Evolutionary conservation across 1,140 invertebrate genomes (phyloP).

Genomic region (Drosophila grimshawi): DNA sequence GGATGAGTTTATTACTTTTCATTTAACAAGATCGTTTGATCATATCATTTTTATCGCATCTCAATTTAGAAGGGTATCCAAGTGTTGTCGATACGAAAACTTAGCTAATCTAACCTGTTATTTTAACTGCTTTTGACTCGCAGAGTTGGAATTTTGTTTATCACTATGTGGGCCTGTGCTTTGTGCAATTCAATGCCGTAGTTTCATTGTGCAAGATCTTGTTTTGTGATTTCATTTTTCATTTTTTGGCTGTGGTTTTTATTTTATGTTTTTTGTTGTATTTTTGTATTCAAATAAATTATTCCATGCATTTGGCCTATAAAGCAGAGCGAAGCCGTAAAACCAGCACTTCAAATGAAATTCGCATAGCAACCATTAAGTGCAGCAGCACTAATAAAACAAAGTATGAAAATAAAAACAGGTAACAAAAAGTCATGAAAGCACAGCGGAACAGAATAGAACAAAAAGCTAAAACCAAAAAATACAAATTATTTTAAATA

Average conservation of each 20-base stretch:
- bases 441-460: conserved; percentile 4
- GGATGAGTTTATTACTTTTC: too few species aligned
- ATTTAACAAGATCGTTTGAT: too few species aligned
- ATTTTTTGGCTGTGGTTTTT: conserved; percentile 28
- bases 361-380: conserved; percentile 61
- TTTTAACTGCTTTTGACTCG: conserved; percentile 18
- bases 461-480: conserved; percentile 61
- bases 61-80: neutral
- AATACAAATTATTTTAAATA: conserved; percentile 77
- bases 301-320: conserved; percentile 77
- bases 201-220: conserved; percentile 31
- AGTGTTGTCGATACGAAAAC: neutral
- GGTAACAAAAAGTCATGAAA: neutral
- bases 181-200: conserved; percentile 30
- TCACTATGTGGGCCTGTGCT: neutral
- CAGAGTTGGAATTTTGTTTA: conserved; percentile 2
- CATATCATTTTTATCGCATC: too few species aligned
- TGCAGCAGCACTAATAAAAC: conserved; percentile 49
- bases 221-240: conserved; percentile 24
- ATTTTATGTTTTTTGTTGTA: conserved; percentile 24
- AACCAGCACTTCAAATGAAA: conserved; percentile 53
- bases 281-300: conserved; percentile 74
- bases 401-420: conserved; percentile 19
- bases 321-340: conserved; percentile 60
- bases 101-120: neutral